Base-by-base conservation (phyloP, 2,797 vertebrate genomes). In the Hippoglossus hippoglossus region DNA sequence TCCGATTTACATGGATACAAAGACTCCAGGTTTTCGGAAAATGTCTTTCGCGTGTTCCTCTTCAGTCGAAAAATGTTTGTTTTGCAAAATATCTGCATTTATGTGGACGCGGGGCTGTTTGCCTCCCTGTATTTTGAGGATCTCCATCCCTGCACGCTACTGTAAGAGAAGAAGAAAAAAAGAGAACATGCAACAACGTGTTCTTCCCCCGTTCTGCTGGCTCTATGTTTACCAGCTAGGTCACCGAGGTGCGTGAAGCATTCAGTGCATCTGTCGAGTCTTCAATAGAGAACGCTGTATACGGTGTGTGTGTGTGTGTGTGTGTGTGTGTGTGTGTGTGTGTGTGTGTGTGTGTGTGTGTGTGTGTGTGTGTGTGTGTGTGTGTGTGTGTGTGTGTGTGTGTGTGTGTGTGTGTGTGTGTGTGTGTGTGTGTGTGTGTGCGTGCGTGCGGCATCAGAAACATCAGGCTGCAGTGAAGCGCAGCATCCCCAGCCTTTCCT, bases 361-460 rank as follows among this genome's bases (percentile, higher is more conserved):
- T n/a, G n/a, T n/a, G n/a, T n/a, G n/a, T n/a, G n/a, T n/a, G n/a
- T 75, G 56, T 61, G 60, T 80, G 82, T 85, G 75, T 72, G 56
- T 24, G 22, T 24, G 22, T 24, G 22, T 24, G 22, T 24, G 22
- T n/a, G n/a, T n/a, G n/a, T n/a, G n/a, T n/a, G n/a, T n/a, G n/a
- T n/a, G n/a, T n/a, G 2, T 75, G 56, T 61, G 60, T 80, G 82
- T 85, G 75, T 72, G 56, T 24, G 24, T 75, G 56, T 61, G 60
- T 80, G 82, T 85, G 75, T 72, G 56, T 24, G 24, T 2, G 24
- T 24, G 24, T 24, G 24, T 2, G 24, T 80, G 82, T 85, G 75
- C 71, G 56, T 24, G 24, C 2, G 24, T 24, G 24, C 24, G 24
- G 24, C 84, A 90, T 91, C 76, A 81, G 84, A 88, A 86, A 75